phyloP scores from a whole-genome alignment of 2,113 vertebrate species.

The Eleginops maclovinus region DNA sequence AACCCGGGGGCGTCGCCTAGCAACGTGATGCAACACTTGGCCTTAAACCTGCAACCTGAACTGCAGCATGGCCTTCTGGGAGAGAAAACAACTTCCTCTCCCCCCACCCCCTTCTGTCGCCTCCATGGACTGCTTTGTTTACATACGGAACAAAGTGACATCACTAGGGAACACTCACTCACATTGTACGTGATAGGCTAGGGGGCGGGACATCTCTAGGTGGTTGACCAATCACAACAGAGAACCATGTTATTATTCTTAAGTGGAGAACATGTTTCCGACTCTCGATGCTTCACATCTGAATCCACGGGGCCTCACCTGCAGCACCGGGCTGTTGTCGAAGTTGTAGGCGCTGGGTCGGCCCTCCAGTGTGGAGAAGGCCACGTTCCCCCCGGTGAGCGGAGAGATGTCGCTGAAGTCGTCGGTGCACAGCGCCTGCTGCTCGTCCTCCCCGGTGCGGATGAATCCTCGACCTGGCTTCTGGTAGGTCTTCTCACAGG shows the following conservation, averaged over 20 bases:
- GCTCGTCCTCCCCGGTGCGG: constrained; percentile 92
- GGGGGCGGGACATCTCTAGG: too few species aligned
- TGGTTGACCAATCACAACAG: too few species aligned
- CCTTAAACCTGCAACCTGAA: constrained; percentile 13
- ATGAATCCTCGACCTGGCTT: constrained; percentile 91
- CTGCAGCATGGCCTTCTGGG: constrained; percentile 16
- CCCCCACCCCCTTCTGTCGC: too few species aligned
- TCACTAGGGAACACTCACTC: too few species aligned
- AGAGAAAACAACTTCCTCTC: neutral
- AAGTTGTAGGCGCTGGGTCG: constrained; percentile 97
- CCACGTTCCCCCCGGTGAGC: constrained; percentile 95
- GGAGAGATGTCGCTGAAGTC: constrained; percentile 99
- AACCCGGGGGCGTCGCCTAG: constrained; percentile 72
- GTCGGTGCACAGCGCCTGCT: constrained; percentile 95
- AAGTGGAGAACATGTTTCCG: too few species aligned
- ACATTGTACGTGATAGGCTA: too few species aligned
- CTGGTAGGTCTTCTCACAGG: constrained; percentile 93
- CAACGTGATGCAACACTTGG: constrained; percentile 56
- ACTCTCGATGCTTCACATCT: too few species aligned
- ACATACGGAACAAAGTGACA: too few species aligned
- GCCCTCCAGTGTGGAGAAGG: constrained; percentile 96
- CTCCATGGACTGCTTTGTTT: too few species aligned
- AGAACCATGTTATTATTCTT: too few species aligned
- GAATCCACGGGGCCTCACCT: too few species aligned
- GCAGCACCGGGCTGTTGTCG: constrained; percentile 94